phyloP scores from a whole-genome alignment of 2,113 vertebrate genomes.

The Actinemys pallida region DNA sequence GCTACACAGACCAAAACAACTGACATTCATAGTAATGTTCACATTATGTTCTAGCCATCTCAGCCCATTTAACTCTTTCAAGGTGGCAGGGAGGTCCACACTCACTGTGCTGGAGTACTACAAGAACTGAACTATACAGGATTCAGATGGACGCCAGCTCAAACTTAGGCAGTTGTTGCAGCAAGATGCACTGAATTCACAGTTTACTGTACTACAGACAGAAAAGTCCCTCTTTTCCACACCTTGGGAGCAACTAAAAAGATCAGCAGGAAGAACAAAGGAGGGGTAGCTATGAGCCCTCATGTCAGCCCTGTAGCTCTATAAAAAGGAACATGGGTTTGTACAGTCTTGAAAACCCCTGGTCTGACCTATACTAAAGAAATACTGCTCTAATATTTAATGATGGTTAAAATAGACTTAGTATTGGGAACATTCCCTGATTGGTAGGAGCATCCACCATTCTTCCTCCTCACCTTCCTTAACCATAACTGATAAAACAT shows the following conservation, averaged over 20 bases:
- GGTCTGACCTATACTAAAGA: neutral
- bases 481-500: neutral
- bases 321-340: neutral
- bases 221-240: conserved; percentile 15
- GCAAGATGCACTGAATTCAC: conserved; percentile 48
- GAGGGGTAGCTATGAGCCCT: neutral
- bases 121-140: neutral
- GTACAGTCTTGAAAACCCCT: neutral
- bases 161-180: conserved; percentile 22
- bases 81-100: neutral
- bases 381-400: neutral
- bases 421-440: neutral
- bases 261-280: neutral
- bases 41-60: neutral
- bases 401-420: neutral
- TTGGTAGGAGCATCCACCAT: neutral
- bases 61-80: neutral
- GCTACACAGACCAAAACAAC: neutral
- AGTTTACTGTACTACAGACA: neutral
- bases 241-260: conserved; percentile 8
- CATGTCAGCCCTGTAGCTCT: neutral
- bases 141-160: conserved; percentile 7
- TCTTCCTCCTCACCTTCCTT: neutral
- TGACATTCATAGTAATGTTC: neutral
- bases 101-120: neutral